A percentile compares a stretch with the other conserved stretches of the same genome.
These are phyloP conservation scores for Columba livia DNA, from an alignment of 2,113 vertebrate species.

Conservation along the genomic window DNA sequence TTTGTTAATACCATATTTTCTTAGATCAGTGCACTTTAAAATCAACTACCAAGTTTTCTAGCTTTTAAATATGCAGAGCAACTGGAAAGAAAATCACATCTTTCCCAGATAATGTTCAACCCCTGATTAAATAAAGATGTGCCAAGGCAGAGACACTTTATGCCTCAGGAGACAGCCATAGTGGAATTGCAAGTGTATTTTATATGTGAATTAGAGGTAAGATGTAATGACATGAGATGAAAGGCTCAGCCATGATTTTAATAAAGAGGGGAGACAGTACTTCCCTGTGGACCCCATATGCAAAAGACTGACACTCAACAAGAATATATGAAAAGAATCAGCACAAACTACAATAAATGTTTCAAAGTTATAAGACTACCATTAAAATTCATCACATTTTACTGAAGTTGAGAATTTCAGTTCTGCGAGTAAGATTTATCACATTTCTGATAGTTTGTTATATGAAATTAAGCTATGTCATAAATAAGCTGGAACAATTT, in stretches of 20 bases:
- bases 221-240: constrained; percentile 54
- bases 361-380: not conserved
- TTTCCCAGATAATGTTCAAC: constrained; percentile 12
- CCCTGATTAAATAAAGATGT: constrained; percentile 52
- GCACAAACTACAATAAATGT: not conserved
- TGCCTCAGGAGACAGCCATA: constrained; percentile 26
- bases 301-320: not conserved
- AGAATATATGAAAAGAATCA: constrained; percentile 1
- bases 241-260: constrained; percentile 25
- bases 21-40: constrained; percentile 29
- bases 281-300: constrained; percentile 14
- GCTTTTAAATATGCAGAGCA: constrained; percentile 22
- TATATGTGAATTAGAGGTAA: constrained; percentile 50
- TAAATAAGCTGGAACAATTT: not conserved
- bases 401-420: not conserved
- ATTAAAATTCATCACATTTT: constrained; percentile 24
- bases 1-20: constrained; percentile 6
- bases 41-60: not conserved
- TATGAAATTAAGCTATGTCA: not conserved
- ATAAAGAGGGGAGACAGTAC: constrained; percentile 9
- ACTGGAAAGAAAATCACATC: constrained; percentile 5
- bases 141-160: not conserved
- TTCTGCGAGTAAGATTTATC: not conserved
- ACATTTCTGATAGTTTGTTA: not conserved
- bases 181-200: constrained; percentile 35